Evolutionary conservation across 2,113 vertebrate genomes (phyloP).

Genomic region (Myocastor coypus): DNA sequence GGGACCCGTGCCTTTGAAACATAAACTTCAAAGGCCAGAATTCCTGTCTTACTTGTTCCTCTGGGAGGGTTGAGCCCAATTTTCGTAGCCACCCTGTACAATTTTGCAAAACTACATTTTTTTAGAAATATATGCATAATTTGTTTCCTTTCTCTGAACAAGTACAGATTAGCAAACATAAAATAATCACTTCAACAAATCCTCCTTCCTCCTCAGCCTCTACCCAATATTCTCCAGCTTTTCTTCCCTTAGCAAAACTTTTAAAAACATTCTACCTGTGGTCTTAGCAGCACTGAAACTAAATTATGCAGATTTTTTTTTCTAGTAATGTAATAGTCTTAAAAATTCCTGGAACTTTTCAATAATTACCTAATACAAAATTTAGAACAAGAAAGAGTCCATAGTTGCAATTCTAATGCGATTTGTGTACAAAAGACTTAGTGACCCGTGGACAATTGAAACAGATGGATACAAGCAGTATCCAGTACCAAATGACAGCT

Average conservation of each 20-base stretch:
- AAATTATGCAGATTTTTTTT: neutral
- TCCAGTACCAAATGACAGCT: neutral
- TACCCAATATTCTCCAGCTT: neutral
- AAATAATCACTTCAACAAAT: neutral
- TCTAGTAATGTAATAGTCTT: neutral
- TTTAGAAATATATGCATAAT: neutral
- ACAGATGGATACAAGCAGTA: neutral
- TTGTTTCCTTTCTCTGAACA: neutral
- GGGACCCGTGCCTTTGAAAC: neutral
- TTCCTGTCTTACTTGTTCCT: neutral
- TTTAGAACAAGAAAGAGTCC: neutral
- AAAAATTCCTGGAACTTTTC: neutral
- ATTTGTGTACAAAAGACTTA: neutral
- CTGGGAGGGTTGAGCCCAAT: neutral
- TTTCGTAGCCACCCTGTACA: neutral
- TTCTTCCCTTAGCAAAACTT: neutral
- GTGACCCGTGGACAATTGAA: neutral
- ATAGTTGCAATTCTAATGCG: neutral
- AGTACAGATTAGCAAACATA: neutral
- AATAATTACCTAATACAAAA: neutral
- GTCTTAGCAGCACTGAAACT: neutral
- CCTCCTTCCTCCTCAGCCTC: rapidly evolving
- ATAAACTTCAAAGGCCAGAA: neutral
- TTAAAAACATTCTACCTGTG: neutral
- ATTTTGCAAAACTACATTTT: neutral